A percentile compares a stretch with the other conserved stretches of the same genome.
These are phyloP conservation scores for Sycon ciliatum DNA, from an alignment of 37 sponge, comb jelly and placozoan genomes.

Conservation along the genomic window DNA sequence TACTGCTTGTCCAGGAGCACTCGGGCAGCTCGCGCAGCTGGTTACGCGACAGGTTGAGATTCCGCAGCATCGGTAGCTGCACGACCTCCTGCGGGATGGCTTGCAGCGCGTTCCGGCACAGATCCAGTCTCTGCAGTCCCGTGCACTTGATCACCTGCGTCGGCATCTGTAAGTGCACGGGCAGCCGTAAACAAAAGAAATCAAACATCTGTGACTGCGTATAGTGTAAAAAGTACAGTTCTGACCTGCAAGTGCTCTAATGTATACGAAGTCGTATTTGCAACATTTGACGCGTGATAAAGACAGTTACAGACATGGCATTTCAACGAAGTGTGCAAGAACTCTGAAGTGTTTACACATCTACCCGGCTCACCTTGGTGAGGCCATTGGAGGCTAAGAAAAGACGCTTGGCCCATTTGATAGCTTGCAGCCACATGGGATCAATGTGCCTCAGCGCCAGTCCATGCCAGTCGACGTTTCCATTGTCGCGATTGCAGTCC, in stretches of 20 bases:
- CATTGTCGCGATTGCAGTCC: conserved; percentile 51
- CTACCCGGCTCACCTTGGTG: too few relatives aligned
- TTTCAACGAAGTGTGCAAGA: too few relatives aligned
- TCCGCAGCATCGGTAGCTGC: conserved; percentile 58
- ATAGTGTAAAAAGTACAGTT: too few relatives aligned
- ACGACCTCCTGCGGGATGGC: conserved; percentile 59
- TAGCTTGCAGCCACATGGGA: conserved; percentile 52
- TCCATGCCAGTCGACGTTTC: conserved; percentile 64
- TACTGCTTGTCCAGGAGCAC: conserved; percentile 58
- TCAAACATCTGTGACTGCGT: background rate
- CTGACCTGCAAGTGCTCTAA: too few relatives aligned
- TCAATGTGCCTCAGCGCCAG: conserved; percentile 50
- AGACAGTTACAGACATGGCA: too few relatives aligned
- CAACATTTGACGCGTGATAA: too few relatives aligned
- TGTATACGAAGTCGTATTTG: too few relatives aligned
- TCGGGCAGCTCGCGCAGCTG: conserved; percentile 59
- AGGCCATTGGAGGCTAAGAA: conserved; percentile 58
- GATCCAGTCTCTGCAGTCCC: conserved; percentile 25
- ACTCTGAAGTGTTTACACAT: too few relatives aligned
- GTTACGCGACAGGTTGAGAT: conserved; percentile 71
- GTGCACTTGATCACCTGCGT: background rate
- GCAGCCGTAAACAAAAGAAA: conserved; percentile 21
- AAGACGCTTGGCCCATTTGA: conserved; percentile 61
- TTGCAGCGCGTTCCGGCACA: conserved; percentile 57
- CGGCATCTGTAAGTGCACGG: conserved; percentile 23